Base-by-base conservation (phyloP, 2,888 invertebrate species). In the Sclerodermus sp. region DNA sequence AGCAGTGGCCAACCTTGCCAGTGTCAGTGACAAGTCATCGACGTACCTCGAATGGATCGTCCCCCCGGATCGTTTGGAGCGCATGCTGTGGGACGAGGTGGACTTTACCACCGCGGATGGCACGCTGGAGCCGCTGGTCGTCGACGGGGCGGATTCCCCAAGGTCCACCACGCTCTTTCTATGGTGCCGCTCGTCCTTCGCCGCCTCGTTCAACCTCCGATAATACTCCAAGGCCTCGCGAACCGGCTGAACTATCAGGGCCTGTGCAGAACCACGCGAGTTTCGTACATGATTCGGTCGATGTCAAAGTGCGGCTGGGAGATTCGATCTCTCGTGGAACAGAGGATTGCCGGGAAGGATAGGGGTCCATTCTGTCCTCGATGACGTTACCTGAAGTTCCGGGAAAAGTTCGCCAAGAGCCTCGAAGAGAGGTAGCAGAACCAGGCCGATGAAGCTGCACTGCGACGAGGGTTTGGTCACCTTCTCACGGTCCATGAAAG, bases 401-500 rank as follows among this genome's bases (percentile, higher is more conserved):
- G 87, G 85, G 56, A 90, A 83, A 42, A 90, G 81, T 60, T 87
- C 87, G 12, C 89, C 89, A 14, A 91, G 82, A 6, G 88, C 86
- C 77, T 91, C 90, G 74, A 91, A 91, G 37, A 91, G 81, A 13
- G 91, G 91, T 66, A 91, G 80, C 41, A 91, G 81, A 38, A 91
- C 90, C 68, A 89, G 83, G 40, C 90, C 90, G 73, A 91, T 91
- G 79, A 91, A 91, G 46, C 89, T 89, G 71, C 89, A 89, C 76
- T 91, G 91, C 1, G 91, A 90, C 14, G 90, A 89, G 2, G 90
- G 88, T 74, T 90, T 91, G 52, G 90, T 90, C 47, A 91, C 89
- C 79, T 90, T 91, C 60, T 91, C 90, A 30, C 90, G 83, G 77
- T 91, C 91, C 91, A 91, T 91, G 74, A 91, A 91, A 0, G 91